Percentiles rank a stretch among this genome's conserved stretches.
Conservation (phyloP, 2,888 invertebrate species). For the Chymomyza caudatula region DNA sequence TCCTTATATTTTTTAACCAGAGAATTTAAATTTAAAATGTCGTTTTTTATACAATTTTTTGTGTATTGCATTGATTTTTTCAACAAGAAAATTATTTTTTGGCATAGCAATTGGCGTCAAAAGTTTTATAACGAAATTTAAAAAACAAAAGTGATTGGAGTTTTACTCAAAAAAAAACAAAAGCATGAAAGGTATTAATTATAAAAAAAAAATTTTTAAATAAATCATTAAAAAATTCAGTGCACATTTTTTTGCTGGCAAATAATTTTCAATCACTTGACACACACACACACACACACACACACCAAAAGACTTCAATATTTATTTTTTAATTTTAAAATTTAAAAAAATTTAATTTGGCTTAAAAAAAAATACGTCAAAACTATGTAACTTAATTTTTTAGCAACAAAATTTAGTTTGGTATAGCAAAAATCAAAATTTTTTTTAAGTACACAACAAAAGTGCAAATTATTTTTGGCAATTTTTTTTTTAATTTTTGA, state of each 20-base stretch:
- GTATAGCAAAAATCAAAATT: conserved; percentile 55
- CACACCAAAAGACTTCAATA: conserved; percentile 69
- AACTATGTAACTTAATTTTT: conserved; percentile 19
- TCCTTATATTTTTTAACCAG: conserved; percentile 40
- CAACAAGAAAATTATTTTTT: conserved; percentile 20
- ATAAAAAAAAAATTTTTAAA: conserved; percentile 19
- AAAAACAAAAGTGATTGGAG: conserved; percentile 67
- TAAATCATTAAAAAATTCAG: conserved; percentile 6
- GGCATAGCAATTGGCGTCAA: conserved; percentile 31
- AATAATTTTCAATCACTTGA: conserved; percentile 54
- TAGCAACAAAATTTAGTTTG: neutral
- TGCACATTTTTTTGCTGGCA: conserved; percentile 31
- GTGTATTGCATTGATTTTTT: conserved; percentile 13
- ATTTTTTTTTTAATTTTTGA: conserved; percentile 21
- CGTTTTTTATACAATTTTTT: conserved; percentile 27
- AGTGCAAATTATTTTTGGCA: conserved; percentile 26
- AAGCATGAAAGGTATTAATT: conserved; percentile 52
- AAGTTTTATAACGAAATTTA: conserved; percentile 33
- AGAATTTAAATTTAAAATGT: conserved; percentile 32
- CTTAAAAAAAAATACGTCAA: conserved; percentile 6
- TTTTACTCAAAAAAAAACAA: conserved; percentile 56
- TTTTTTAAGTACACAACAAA: conserved; percentile 24
- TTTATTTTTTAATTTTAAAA: conserved; percentile 40
- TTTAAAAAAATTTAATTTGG: conserved; percentile 31
- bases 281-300: conserved; percentile 25